Base-by-base conservation (phyloP, 2,113 vertebrate genomes). In the Columba livia region DNA sequence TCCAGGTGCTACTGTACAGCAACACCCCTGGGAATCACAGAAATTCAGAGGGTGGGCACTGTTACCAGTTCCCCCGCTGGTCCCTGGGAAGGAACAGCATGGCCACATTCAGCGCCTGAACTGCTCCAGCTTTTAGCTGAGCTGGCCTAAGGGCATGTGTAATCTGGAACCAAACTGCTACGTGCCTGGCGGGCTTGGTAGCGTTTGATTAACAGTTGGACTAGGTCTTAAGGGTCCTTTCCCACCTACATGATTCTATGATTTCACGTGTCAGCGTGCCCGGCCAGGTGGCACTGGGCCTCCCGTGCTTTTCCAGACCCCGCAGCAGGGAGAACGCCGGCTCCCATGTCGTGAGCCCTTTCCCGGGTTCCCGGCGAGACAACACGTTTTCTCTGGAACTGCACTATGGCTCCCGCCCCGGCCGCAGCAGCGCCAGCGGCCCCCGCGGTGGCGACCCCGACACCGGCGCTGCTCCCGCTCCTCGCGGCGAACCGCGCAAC, bases 301-400 rank as follows among this genome's bases (percentile, higher is more conserved):
- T 29, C 17, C 51, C 5, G 42, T 44, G 16, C 16, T 44, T 16
- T 42, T 44, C 74, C 4, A 34, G 56, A 19, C 2, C 36, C 8
- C 51, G n/a, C 15, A 36, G 73, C 60, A 38, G 13, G 13, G 10
- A 20, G 48, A 10, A 44, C 0, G 11, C 0, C 3, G 54, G 40
- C 44, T 56, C 44, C 62, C 34, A 29, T 5, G 29, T 21, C 6
- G 24, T 0, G 10, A 69, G 70, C 42, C 79, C 69, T 11, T 1
- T 60, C 36, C 56, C 51, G 31, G 3, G 65, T 47, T 71, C 25
- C 51, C 19, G 0, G 23, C 64, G 29, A 10, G 5, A 32, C 48
- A 26, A 12, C 2, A 12, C 7, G 0, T 20, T 6, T 19, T 11
- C 36, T 19, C 6, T 7, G 5, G 2, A 3, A 11, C 44, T 0